These are phyloP conservation scores for Danaus plexippus DNA, from an alignment of 1,140 invertebrate species.

Conservation along the genomic window DNA sequence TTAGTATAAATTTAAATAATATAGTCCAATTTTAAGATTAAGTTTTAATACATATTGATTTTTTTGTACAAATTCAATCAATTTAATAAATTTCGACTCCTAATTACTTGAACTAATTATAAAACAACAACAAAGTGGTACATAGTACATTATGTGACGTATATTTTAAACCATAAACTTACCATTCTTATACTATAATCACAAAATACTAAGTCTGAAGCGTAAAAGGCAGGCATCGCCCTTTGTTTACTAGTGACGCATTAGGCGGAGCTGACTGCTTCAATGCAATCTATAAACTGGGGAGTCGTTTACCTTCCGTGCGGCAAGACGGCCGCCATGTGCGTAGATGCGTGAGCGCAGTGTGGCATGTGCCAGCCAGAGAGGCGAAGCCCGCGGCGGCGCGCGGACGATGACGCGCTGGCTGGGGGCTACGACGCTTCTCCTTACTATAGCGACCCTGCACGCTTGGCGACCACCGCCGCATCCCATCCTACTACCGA, in stretches of 20 bases:
- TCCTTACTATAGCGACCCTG: constrained; percentile 28
- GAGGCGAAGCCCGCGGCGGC: constrained; percentile 51
- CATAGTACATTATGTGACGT: too few species aligned
- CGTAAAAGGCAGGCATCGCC: constrained; percentile 50
- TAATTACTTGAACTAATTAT: too few species aligned
- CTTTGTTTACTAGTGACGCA: constrained; percentile 68
- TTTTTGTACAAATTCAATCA: too few species aligned
- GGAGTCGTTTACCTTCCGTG: constrained; percentile 68
- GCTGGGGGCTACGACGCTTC: constrained; percentile 49
- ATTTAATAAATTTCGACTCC: too few species aligned
- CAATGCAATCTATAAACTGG: constrained; percentile 58
- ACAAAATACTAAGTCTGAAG: constrained; percentile 12
- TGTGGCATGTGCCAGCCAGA: constrained; percentile 43
- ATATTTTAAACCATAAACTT: too few species aligned
- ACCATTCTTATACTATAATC: too few species aligned
- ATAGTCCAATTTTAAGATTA: too few species aligned
- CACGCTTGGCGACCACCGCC: constrained; percentile 34
- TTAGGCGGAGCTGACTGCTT: constrained; percentile 37
- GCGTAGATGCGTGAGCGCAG: constrained; percentile 63
- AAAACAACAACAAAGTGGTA: too few species aligned
- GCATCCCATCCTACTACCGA: constrained; percentile 25
- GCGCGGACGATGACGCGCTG: constrained; percentile 63
- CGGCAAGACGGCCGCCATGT: constrained; percentile 64
- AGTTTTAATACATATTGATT: too few species aligned
- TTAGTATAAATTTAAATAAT: too few species aligned